A percentile compares a stretch with the other conserved stretches of the same genome.
Evolutionary conservation across 2,797 vertebrate species (phyloP).

Genomic region (Scyliorhinus canicula): DNA sequence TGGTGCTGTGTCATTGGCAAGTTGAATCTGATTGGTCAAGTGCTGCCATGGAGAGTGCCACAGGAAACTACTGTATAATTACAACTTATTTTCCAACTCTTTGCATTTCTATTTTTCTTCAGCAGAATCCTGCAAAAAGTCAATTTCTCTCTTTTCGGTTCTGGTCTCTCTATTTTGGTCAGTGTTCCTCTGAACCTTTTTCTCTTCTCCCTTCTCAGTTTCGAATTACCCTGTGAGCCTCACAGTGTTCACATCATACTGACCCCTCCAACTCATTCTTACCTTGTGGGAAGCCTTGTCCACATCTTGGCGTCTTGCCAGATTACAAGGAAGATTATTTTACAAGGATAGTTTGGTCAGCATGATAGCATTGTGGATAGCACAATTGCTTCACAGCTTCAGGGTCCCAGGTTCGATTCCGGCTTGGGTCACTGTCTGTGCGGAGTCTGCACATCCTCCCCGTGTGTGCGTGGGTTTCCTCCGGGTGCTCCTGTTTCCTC

Average conservation of each 20-base stretch:
- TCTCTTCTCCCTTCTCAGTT: neutral
- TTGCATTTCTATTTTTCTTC: neutral
- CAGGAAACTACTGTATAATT: no score
- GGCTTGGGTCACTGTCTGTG: no score
- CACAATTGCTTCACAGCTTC: no score
- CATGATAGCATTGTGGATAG: no score
- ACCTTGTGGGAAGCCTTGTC: neutral
- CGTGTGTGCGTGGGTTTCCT: no score
- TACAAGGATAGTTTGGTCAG: neutral
- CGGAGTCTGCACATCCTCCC: no score
- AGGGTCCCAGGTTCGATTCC: no score
- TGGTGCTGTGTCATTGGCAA: no score
- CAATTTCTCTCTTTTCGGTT: constrained; percentile 65
- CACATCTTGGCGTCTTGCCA: neutral
- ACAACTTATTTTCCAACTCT: no score
- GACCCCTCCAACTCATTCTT: neutral
- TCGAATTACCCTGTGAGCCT: neutral
- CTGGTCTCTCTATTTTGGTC: neutral
- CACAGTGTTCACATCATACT: neutral
- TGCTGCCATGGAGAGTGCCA: no score
- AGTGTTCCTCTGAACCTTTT: neutral
- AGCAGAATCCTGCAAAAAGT: neutral
- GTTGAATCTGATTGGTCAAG: no score
- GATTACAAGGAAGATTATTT: neutral
- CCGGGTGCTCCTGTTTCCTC: no score